Evolutionary conservation across 2,797 vertebrate species (phyloP), one percentile per base, ranked within the genome.

Genomic region (Tachyglossus aculeatus): DNA sequence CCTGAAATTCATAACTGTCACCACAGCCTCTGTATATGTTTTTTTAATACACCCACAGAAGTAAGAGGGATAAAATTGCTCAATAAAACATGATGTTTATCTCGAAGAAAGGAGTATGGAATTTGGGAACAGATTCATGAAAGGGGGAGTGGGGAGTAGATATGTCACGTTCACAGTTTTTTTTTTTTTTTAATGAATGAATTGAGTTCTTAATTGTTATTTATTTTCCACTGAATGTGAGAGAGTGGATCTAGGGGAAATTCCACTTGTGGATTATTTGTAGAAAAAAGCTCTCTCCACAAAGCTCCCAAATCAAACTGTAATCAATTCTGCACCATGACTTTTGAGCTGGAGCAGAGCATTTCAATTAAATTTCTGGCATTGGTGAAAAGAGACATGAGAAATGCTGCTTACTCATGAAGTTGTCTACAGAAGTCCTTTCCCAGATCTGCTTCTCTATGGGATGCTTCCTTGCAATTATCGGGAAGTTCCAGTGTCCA

Each of bases 301-400:
- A 47, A 31, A 34, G 56, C n/a, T n/a, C n/a, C n/a, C n/a, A n/a
- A n/a, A n/a, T n/a, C n/a, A n/a, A n/a, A n/a, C n/a, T n/a, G n/a
- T n/a, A n/a, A n/a, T n/a, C n/a, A n/a, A n/a, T n/a, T n/a, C n/a
- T n/a, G n/a, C n/a, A n/a, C n/a, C n/a, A n/a, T n/a, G n/a, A n/a
- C n/a, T n/a, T n/a, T n/a, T n/a, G n/a, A n/a, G n/a, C n/a, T n/a
- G n/a, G n/a, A n/a, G n/a, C n/a, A n/a, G n/a, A n/a, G 51, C n/a
- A 58, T 44, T 43, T 64, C 27, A 36, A 32, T 25, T 15, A 71
- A 73, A 39, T 60, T 63, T 27, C 65, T 62, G 38, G 39, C 76
- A 72, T 64, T 51, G 36, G 67, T 31, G 52, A 43, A 50, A 7
- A 14, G 22, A 51, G 67, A 48, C 47, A n/a, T n/a, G 18, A 77